Evolutionary conservation across 2,113 vertebrate species (phyloP).

Genomic region (Vireo altiloquus): DNA sequence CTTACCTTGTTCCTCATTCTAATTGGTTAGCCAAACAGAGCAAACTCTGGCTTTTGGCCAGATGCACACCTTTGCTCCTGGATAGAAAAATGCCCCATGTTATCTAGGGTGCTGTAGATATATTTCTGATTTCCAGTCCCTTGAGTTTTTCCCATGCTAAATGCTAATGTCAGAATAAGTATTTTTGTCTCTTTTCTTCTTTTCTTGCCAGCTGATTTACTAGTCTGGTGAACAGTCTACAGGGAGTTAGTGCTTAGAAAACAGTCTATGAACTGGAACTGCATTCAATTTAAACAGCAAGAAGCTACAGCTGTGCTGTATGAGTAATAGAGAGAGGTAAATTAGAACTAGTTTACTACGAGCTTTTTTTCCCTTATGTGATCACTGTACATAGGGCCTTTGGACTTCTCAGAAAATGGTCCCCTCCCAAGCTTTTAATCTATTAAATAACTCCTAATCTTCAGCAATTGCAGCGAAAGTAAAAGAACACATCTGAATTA

Average conservation of each 20-base stretch:
- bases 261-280: background rate
- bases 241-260: background rate
- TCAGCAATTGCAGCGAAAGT: background rate
- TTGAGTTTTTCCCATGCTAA: background rate
- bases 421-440: background rate
- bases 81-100: background rate
- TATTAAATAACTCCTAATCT: background rate
- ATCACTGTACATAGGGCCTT: background rate
- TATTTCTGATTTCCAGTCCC: background rate
- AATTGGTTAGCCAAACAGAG: background rate
- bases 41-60: background rate
- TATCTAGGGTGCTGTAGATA: background rate
- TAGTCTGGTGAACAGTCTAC: background rate
- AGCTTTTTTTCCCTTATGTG: background rate
- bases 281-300: background rate
- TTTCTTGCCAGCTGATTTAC: background rate
- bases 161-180: background rate
- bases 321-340: background rate
- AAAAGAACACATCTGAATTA: background rate
- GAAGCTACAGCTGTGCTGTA: background rate
- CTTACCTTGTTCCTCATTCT: background rate
- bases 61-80: background rate
- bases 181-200: background rate
- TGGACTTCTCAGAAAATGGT: background rate
- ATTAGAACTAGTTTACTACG: background rate